phyloP scores from a whole-genome alignment of 2,888 invertebrate genomes.

The Saturnia pavonia region DNA sequence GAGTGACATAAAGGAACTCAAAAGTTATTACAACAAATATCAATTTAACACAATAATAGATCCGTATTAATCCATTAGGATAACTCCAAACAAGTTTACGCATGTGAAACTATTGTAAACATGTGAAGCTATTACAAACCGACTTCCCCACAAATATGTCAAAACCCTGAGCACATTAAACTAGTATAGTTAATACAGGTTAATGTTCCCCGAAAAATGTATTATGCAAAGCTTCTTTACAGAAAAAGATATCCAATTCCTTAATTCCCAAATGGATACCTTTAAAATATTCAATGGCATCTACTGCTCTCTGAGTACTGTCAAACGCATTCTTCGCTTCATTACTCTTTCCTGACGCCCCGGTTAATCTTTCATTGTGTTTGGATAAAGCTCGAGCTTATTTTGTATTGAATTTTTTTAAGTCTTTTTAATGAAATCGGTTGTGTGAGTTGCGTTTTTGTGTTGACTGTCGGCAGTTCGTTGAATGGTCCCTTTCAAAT shows the following conservation, averaged over 20 bases:
- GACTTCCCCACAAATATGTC: neutral
- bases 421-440: slow-evolving; percentile 40
- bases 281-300: slow-evolving; percentile 69
- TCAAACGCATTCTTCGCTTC: slow-evolving; percentile 70
- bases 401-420: slow-evolving; percentile 54
- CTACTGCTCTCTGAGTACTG: slow-evolving; percentile 50
- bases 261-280: slow-evolving; percentile 48
- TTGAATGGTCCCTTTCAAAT: slow-evolving; percentile 6
- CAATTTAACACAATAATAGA: neutral
- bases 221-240: slow-evolving; percentile 5
- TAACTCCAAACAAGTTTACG: neutral
- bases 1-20: neutral
- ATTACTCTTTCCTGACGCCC: slow-evolving; percentile 67
- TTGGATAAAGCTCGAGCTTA: slow-evolving; percentile 44
- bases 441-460: slow-evolving; percentile 46
- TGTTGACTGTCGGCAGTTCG: slow-evolving; percentile 13
- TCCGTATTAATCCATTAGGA: neutral
- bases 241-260: slow-evolving; percentile 18
- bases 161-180: neutral
- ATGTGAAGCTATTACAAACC: neutral
- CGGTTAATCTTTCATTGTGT: slow-evolving; percentile 72
- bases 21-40: neutral
- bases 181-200: neutral
- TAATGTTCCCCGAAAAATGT: slow-evolving; percentile 6
- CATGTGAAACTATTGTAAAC: neutral